Evolutionary conservation across 2,888 invertebrate species (phyloP), one percentile per base, ranked within the genome.

Genomic region (Lomographa bimaculata): DNA sequence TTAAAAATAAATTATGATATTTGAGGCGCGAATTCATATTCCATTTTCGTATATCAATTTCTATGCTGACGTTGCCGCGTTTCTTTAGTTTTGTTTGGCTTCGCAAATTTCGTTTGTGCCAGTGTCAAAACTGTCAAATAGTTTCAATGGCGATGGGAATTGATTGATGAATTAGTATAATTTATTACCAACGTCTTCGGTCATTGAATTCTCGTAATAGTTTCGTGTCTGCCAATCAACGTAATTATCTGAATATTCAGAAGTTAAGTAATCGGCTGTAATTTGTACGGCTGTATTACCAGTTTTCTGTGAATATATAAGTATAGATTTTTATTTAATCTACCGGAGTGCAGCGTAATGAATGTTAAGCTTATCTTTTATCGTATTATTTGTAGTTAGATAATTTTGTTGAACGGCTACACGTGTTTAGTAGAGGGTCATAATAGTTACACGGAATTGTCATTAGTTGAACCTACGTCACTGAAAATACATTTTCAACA

Each of bases 311-410:
- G 39, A 26, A 28, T 33, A 28, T 34, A 39, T 42, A 34, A 38
- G 24, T 32, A 29, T 40, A 23, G 26, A 34, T 37, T 40, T 42
- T 40, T 25, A 43, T 40, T 35, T 40, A 43, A 47, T 47, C 37
- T 47, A 24, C 24, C 34, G 18, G 34, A 53, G 53, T 50, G 48
- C 50, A 50, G 20, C 27, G 46, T 61, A 60, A 66, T 58, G 60
- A 60, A 57, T 63, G 60, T 64, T 54, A 53, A 64, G 68, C 69
- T 82, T 81, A 79, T 76, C 77, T 67, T 54, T 72, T 76, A 81
- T 79, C 75, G 56, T 53, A 77, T 74, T 79, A 47, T 48, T 46
- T 49, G 42, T 36, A 14, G 30, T 40, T 42, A 35, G 48, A 51
- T 66, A 63, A 64, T 64, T 60, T 46, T 56, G 28, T 46, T 38